phyloP scores from a whole-genome alignment of 2,888 invertebrate genomes.

The Chaitophorus viminalis region DNA sequence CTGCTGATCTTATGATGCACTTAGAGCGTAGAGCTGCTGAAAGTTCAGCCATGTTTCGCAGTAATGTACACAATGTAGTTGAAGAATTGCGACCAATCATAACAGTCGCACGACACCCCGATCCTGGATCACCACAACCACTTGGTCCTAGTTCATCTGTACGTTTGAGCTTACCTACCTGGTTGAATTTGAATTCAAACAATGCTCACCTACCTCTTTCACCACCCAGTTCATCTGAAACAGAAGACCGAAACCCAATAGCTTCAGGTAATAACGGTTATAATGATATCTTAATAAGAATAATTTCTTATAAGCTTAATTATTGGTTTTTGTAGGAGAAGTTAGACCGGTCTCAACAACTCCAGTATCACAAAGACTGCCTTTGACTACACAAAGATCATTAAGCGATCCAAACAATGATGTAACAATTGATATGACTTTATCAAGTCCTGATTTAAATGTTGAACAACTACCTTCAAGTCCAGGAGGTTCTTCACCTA shows the following conservation, averaged over 20 bases:
- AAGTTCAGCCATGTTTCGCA: slow-evolving; percentile 65
- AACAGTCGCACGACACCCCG: slow-evolving; percentile 68
- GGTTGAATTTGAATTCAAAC: slow-evolving; percentile 50
- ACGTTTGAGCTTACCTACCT: slow-evolving; percentile 69
- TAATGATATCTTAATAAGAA: not conserved
- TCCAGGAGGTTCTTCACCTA: slow-evolving; percentile 48
- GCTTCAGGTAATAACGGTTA: slow-evolving; percentile 19
- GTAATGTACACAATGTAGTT: slow-evolving; percentile 69
- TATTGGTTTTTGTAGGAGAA: slow-evolving; percentile 17
- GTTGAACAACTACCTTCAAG: slow-evolving; percentile 35
- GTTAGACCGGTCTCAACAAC: slow-evolving; percentile 26
- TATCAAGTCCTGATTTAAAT: slow-evolving; percentile 45
- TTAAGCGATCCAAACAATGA: slow-evolving; percentile 41
- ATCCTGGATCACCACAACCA: slow-evolving; percentile 69
- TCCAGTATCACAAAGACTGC: slow-evolving; percentile 51
- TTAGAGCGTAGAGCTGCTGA: slow-evolving; percentile 65
- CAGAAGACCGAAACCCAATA: slow-evolving; percentile 62
- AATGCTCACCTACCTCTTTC: slow-evolving; percentile 44
- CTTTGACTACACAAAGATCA: slow-evolving; percentile 37
- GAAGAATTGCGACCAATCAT: slow-evolving; percentile 76
- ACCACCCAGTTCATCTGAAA: slow-evolving; percentile 58
- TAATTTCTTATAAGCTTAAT: not conserved
- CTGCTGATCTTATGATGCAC: slow-evolving; percentile 62
- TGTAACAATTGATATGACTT: slow-evolving; percentile 54
- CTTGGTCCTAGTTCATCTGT: slow-evolving; percentile 67